Evolutionary conservation across 35 echinoderm and acorn worm genomes (phyloP), one percentile per base, ranked within the genome.

Genomic region (Chiridota heheva): DNA sequence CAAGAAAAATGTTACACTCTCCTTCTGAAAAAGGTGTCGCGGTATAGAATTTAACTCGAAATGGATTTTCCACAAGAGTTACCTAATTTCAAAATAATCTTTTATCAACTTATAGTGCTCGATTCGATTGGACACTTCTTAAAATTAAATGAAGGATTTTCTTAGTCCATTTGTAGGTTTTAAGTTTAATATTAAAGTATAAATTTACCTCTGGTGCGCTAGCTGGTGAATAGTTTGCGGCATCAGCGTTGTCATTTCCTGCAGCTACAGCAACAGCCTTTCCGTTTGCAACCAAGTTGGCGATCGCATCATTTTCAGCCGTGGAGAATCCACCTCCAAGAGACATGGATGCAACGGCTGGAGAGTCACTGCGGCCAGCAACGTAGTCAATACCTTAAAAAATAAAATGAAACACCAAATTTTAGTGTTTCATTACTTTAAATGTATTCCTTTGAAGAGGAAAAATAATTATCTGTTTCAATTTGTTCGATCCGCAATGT

Each of bases 261-360:
- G 49, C 83, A 6, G 83, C 53, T 8, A 73, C 70, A 2, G 24
- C 58, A 7, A 62, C 58, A 7, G 65, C 58, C 27, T 76, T 44
- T 17, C 83, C 83, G 2, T 33, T 42, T n/a, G 43, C 13, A 26
- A 75, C 30, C 40, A 86, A 60, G 1, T 41, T 41, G 12, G 41
- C 30, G 4, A 86, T 71, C 15, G 83, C 83, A 40, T 86, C 83
- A 42, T 86, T 67, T 17, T 45, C 36, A 5, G 56, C 57, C 49
- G 16, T 36, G n/a, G 44, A 44, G 5, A 43, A 42, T 5, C 57
- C 5, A 7, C 83, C 83, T 1, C 83, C 83, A 36, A 86, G 83
- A 12, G 83, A 86, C 83, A 86, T 86, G 4, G 83, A 86, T 40
- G 57, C 70, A 13, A 86, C 71, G 5, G 69, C 83, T 5, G 83